phyloP scores from a whole-genome alignment of 1,140 invertebrate species.

The Magallana angulata region DNA sequence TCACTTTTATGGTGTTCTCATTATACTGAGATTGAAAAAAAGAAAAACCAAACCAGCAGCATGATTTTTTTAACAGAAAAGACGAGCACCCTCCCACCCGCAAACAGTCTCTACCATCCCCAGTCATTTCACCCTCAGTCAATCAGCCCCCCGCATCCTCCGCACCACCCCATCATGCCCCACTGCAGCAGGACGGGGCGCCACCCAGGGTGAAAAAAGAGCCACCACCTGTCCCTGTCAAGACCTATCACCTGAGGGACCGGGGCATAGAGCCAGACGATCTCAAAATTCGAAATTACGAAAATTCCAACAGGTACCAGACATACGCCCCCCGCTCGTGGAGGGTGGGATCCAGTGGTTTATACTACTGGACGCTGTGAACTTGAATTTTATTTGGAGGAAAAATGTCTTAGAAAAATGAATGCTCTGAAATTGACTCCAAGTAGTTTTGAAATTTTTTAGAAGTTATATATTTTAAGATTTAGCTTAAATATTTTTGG shows the following conservation, averaged over 20 bases:
- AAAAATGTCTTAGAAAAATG: too few species aligned
- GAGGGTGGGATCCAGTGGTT: not conserved
- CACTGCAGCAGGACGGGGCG: not conserved
- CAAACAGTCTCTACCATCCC: conserved; percentile 37
- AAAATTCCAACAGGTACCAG: conserved; percentile 73
- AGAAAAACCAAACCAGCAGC: too few species aligned
- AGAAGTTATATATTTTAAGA: too few species aligned
- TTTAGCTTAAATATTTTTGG: too few species aligned
- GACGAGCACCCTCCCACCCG: conserved; percentile 45
- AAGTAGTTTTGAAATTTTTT: too few species aligned
- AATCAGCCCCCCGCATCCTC: conserved; percentile 20
- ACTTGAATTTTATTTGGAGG: too few species aligned
- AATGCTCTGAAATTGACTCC: too few species aligned
- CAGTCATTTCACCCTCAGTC: conserved; percentile 33
- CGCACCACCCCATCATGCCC: conserved; percentile 33
- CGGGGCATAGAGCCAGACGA: conserved; percentile 72
- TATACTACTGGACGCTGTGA: too few species aligned
- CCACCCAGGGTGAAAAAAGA: conserved; percentile 61
- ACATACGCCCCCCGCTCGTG: not conserved
- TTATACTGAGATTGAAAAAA: not conserved
- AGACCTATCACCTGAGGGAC: conserved; percentile 72
- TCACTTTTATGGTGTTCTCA: too few species aligned
- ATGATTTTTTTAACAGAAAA: conserved; percentile 49
- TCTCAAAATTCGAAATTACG: conserved; percentile 73
- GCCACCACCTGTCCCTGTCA: conserved; percentile 73